Evolutionary conservation across 2,797 vertebrate species (phyloP), one percentile per base, ranked within the genome.

Genomic region (Denticeps clupeoides): DNA sequence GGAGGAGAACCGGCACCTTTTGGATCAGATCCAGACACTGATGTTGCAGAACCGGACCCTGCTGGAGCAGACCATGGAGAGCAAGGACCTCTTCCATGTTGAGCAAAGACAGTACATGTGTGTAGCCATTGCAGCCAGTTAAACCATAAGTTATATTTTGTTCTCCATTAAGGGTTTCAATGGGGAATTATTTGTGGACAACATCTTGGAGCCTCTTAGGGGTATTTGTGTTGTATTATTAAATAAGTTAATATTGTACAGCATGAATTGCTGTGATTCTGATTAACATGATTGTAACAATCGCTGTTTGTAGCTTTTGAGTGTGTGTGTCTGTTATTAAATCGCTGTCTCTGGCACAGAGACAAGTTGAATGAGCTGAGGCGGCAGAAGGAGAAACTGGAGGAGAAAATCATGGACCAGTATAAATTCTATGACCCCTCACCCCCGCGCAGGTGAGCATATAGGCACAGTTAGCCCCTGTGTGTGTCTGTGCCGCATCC

Each of bases 331-430:
- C 18, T 19, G 19, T 19, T 19, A n/a, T 13, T n/a, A n/a, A n/a
- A n/a, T 9, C 0, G 2, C 22, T 49, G 8, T 46, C 6, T 7
- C 0, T 32, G 4, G 1, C 55, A 33, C 68, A 97, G 94, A 70
- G 92, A 97, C 82, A 97, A 97, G 38, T 74, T 99, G 40, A 99
- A 97, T 57, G 94, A 97, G 68, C 76, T 99, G 59, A 86, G 93
- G 72, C 82, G 93, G 53, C 93, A 97, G 70, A 99, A 99, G 65
- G 94, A 99, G 74, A 99, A 97, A 65, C 70, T 99, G 58, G 94
- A 99, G 74, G 94, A 99, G 78, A 99, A 99, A 80, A 99, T 99
- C 61, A 99, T 99, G 94, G 94, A 99, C 76, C 94, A 97, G 51
- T 99, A 99, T 68, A 99, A 99, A 65, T 99, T 97, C 68, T 95